Evolutionary conservation across 2,888 invertebrate species (phyloP).

Genomic region (Heliconius ethilla): DNA sequence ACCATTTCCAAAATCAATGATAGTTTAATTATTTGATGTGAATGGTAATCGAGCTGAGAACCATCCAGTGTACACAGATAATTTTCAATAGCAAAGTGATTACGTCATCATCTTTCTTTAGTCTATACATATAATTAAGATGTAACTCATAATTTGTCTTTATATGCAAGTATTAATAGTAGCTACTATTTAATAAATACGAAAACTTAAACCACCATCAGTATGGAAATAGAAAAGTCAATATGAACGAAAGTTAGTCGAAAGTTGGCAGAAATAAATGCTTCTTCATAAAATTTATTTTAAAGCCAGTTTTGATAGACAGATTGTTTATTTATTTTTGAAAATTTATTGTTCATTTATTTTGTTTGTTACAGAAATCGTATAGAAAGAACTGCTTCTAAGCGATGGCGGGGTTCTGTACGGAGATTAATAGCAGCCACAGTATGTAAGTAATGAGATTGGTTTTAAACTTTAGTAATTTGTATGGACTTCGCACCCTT

Average conservation of each 20-base stretch:
- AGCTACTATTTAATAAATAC: neutral
- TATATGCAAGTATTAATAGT: no score
- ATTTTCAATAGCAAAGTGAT: neutral
- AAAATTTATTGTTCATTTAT: neutral
- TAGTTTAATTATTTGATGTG: no score
- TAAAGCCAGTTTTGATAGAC: neutral
- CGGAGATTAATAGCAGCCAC: constrained; percentile 67
- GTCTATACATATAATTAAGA: no score
- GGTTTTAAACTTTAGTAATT: neutral
- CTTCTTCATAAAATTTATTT: neutral
- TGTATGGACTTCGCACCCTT: neutral
- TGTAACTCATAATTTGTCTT: no score
- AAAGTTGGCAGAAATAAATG: neutral
- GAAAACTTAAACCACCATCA: neutral
- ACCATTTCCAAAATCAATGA: no score
- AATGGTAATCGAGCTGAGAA: no score
- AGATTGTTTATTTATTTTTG: no score
- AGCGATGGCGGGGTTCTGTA: constrained; percentile 74
- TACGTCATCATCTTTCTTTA: no score
- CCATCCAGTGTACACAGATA: no score
- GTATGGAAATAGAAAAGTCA: neutral
- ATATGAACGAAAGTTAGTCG: neutral
- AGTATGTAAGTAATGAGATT: constrained; percentile 63
- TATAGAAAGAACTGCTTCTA: constrained; percentile 72
- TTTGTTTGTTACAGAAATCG: constrained; percentile 67